These are phyloP conservation scores for Ophion obscuratus DNA, from an alignment of 2,888 invertebrate genomes.

Conservation along the genomic window DNA sequence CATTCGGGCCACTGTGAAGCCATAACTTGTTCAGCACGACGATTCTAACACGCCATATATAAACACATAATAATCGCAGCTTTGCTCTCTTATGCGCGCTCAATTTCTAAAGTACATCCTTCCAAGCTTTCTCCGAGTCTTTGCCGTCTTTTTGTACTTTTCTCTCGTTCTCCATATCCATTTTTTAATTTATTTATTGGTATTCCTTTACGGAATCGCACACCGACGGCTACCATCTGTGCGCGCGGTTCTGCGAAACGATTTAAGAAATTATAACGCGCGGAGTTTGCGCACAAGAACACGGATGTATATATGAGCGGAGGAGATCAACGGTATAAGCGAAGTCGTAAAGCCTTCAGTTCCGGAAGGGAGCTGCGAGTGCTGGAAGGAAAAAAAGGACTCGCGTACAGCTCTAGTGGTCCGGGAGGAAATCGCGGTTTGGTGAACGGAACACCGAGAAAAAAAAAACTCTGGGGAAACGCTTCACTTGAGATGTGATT, in stretches of 20 bases:
- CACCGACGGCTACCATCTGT: neutral
- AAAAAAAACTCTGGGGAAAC: too few species aligned
- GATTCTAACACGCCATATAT: conserved; percentile 39
- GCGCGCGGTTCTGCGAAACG: neutral
- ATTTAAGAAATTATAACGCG: conserved; percentile 4
- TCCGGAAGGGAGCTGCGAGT: neutral
- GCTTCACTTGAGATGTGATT: too few species aligned
- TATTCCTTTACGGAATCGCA: neutral
- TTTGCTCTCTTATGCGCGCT: conserved; percentile 26
- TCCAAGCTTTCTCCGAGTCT: conserved; percentile 49
- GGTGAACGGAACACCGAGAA: too few species aligned
- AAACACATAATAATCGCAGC: conserved; percentile 9
- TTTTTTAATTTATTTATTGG: neutral
- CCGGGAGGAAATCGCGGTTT: too few species aligned
- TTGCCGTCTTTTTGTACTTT: neutral
- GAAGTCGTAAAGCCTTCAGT: neutral
- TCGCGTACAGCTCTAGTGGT: neutral
- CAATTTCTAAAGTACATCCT: conserved; percentile 59
- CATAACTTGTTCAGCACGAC: conserved; percentile 22
- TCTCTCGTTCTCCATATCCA: neutral
- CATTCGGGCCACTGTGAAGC: conserved; percentile 42
- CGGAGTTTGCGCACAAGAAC: neutral
- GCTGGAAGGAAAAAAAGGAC: neutral
- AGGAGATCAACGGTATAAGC: neutral
- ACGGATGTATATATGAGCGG: neutral